Percentiles rank a stretch among this genome's conserved stretches.
Conservation (phyloP, 2,113 vertebrate genomes). For the Oxyruncus cristatus region DNA sequence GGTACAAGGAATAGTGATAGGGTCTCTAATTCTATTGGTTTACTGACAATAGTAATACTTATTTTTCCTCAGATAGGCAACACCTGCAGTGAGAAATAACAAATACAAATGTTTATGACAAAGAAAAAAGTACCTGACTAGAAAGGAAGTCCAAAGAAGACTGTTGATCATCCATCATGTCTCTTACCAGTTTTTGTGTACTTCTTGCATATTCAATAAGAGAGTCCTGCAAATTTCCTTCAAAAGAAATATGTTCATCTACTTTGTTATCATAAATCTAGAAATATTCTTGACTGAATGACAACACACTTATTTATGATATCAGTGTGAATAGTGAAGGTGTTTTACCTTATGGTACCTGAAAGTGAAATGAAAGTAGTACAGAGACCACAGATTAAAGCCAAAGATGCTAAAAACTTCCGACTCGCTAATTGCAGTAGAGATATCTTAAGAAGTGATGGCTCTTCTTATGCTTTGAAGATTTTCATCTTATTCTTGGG, state of each 20-base stretch:
- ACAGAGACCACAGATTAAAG: not conserved
- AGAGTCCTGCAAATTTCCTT: conserved; percentile 88
- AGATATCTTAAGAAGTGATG: not conserved
- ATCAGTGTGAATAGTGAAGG: not conserved
- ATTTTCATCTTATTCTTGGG: not conserved
- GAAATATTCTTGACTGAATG: not conserved
- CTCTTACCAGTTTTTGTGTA: conserved; percentile 86
- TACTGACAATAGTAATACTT: not conserved
- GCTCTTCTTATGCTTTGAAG: not conserved
- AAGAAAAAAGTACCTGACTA: conserved; percentile 76
- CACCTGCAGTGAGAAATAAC: not conserved
- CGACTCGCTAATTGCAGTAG: not conserved
- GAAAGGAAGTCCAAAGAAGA: conserved; percentile 86
- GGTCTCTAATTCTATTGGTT: not conserved
- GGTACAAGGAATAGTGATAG: not conserved
- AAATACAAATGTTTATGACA: not conserved
- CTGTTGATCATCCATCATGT: conserved; percentile 89
- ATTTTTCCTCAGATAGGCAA: not conserved
- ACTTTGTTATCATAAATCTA: not conserved
- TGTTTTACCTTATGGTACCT: not conserved
- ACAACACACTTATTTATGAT: not conserved
- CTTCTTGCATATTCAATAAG: conserved; percentile 84
- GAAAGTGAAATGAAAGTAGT: not conserved
- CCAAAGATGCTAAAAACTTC: not conserved
- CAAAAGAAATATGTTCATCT: conserved; percentile 29